Evolutionary conservation across 2,797 vertebrate species (phyloP), one percentile per base, ranked within the genome.

Genomic region (Chromis chromis): DNA sequence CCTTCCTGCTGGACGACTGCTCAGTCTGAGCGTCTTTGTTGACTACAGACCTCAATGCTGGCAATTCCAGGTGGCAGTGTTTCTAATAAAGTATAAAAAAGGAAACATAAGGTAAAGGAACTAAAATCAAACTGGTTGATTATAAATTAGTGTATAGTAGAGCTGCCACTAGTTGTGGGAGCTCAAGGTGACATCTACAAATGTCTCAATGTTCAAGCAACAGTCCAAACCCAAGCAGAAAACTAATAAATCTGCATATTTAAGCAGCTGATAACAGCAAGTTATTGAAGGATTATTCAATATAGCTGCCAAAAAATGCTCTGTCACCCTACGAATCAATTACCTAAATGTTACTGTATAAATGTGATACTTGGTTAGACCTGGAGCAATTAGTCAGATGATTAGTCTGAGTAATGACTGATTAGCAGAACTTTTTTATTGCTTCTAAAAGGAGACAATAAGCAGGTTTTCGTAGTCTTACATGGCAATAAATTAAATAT

Each of bases 61-160:
- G 89, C 31, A 93, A 17, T 9, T 89, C n/a, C 83, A 97, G 71
- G 59, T 94, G 93, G 73, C 89, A 87, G 84, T 92, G 94, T 91
- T 98, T 98, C 98, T 99, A 57, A 54, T 22, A 65, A 56, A 58
- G 9, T 2, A 49, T 4, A 49, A 73, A 46, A 72, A 69, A 31
- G n/a, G 36, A 31, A 53, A 19, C 62, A 44, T 25, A 57, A 48
- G 22, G 49, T 17, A 48, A 68, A 59, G 14, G 1, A 4, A 24
- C 4, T 33, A 4, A 64, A 48, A 48, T 27, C 2, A 46, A 36
- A 36, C 33, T 36, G 33, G 33, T 25, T 14, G 9, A 44, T 42
- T 42, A 25, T 2, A 44, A 33, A 33, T 14, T 3, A 36, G 2
- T 24, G 3, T 9, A 10, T 2, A 22, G 33, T 14, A 22, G n/a